Evolutionary conservation across 2,113 vertebrate genomes (phyloP).

Genomic region (Leptosomus discolor): DNA sequence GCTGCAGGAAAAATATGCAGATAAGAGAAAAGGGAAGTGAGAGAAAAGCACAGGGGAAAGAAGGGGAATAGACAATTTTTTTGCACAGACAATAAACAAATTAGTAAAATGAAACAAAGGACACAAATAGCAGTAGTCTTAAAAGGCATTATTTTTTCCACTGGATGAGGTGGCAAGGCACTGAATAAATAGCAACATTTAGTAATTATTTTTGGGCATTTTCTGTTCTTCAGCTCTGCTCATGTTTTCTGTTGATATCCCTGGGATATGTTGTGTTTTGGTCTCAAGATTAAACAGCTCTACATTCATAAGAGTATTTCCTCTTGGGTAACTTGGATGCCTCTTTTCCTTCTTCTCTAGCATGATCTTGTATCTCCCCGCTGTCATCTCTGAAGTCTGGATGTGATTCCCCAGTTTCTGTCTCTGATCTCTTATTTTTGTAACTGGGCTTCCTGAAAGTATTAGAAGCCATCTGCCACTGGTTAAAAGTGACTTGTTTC

Average conservation of each 20-base stretch:
- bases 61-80: background rate
- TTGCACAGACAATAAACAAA: background rate
- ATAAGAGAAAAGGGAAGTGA: background rate
- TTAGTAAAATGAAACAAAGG: background rate
- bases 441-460: background rate
- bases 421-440: background rate
- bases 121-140: background rate
- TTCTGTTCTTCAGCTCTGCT: background rate
- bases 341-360: background rate
- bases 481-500: background rate
- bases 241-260: fast-evolving
- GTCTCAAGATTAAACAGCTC: background rate
- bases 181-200: background rate
- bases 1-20: background rate
- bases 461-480: background rate
- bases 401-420: background rate
- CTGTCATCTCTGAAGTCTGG: background rate
- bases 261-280: background rate
- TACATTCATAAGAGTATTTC: background rate
- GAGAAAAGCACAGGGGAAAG: background rate
- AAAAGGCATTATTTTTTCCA: background rate
- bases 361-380: background rate
- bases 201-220: background rate
- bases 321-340: background rate
- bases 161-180: background rate